Base-by-base conservation (phyloP, 2,888 invertebrate species). In the Athrips mouffetella region DNA sequence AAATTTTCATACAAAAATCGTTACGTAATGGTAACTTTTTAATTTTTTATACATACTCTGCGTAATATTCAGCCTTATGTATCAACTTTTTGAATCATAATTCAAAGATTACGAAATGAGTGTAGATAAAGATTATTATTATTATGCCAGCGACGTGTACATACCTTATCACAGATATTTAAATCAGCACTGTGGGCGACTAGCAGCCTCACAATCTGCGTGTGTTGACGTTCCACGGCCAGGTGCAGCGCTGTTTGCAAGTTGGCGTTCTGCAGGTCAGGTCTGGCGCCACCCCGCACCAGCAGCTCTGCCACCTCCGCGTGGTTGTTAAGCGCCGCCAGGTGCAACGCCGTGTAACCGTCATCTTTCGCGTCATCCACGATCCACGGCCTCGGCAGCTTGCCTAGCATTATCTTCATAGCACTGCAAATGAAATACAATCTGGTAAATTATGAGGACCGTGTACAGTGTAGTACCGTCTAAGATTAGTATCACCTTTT, bases 301-400 rank as follows among this genome's bases (percentile, higher is more conserved):
- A 98, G 89, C 59, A 96, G 90, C 79, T 98, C 97, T 0, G 97
- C 98, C 31, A 98, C 98, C 85, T 98, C 97, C 0, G 97, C 96
- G 83, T 98, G 98, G 86, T 98, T 98, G 87, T 98, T 98, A 25
- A 98, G 92, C 0, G 98, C 97, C 0, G 98, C 98, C 60, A 98
- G 90, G 82, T 98, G 98, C 16, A 98, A 90, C 0, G 98, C 98
- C 0, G 98, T 98, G 86, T 98, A 98, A 1, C 98, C 98, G 71
- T 99, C 98, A 78, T 98, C 98, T 76, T 99, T 99, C 69, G 98
- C 98, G 86, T 99, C 98, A 80, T 99, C 98, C 50, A 98, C 98
- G 70, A 98, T 96, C 98, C 98, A 99, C 2, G 96, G 94, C 18
- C 98, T 92, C 27, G 97, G 97, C 53, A 98, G 90, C 86, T 98